These are phyloP conservation scores for Calcarius lapponicus DNA, from an alignment of 2,797 vertebrate species.

Conservation along the genomic window DNA sequence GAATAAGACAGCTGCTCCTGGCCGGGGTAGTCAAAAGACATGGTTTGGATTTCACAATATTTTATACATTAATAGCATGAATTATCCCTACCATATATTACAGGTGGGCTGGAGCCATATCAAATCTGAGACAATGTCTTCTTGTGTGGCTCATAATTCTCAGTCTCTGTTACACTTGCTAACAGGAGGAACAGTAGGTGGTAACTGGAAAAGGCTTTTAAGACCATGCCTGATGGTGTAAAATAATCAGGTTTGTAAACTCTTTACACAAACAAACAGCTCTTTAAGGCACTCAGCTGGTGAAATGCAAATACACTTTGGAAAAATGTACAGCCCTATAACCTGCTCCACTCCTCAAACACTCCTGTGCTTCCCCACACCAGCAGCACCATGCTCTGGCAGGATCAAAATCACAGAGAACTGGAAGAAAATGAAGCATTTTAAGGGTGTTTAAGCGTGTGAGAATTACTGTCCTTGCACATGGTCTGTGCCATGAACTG, in stretches of 20 bases:
- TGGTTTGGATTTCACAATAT: no score
- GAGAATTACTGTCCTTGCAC: background rate
- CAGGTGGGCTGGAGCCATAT: accelerated
- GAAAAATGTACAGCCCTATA: background rate
- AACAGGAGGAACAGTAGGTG: background rate
- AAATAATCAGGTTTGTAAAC: background rate
- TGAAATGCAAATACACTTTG: background rate
- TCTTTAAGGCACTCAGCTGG: background rate
- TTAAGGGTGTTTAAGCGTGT: background rate
- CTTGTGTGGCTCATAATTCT: background rate
- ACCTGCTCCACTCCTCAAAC: background rate
- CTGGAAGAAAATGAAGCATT: background rate
- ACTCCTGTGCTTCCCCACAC: background rate
- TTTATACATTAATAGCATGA: no score
- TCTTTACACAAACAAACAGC: background rate
- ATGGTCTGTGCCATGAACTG: accelerated
- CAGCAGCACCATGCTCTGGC: background rate
- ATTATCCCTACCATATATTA: no score
- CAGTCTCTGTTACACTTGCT: background rate
- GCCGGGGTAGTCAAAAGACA: no score
- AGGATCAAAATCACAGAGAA: background rate
- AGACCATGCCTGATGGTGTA: background rate
- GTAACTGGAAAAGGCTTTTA: slow-evolving; percentile 2
- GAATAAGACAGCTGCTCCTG: no score
- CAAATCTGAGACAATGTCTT: background rate